phyloP scores from a whole-genome alignment of 2,797 vertebrate species.

The Crax fasciolata region DNA sequence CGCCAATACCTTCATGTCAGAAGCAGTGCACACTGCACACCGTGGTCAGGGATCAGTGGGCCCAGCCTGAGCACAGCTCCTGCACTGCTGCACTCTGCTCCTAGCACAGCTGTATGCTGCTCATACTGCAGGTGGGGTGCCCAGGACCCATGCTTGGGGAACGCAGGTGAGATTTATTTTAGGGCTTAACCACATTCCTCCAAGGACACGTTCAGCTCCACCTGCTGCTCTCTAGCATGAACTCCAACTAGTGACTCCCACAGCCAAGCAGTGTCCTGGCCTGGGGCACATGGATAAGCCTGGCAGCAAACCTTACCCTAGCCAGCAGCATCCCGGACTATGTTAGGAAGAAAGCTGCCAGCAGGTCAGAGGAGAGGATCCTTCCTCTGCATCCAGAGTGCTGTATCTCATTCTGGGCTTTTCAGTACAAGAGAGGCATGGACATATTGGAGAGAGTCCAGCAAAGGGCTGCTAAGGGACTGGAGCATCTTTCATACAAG shows the following conservation, averaged over 20 bases:
- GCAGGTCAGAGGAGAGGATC: neutral
- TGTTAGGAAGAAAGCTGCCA: neutral
- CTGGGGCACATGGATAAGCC: neutral
- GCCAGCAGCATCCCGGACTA: neutral
- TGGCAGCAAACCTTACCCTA: neutral
- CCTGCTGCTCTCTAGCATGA: neutral
- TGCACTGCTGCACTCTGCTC: neutral
- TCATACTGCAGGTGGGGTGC: neutral
- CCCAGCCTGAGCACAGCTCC: neutral
- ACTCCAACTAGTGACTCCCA: neutral
- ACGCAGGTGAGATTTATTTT: neutral
- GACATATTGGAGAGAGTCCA: neutral
- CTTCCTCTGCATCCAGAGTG: neutral
- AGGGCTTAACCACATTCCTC: neutral
- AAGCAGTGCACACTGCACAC: neutral
- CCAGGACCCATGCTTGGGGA: neutral
- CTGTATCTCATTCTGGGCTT: neutral
- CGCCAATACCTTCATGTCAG: neutral
- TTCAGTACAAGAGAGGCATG: neutral
- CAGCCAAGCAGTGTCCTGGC: too few species aligned
- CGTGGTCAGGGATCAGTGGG: fast-evolving
- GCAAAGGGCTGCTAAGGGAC: neutral
- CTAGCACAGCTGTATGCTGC: too few species aligned
- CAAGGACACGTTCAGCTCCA: neutral
- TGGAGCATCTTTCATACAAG: neutral